Base-by-base conservation (phyloP, 1,140 invertebrate species). In the Lucilia sericata region DNA sequence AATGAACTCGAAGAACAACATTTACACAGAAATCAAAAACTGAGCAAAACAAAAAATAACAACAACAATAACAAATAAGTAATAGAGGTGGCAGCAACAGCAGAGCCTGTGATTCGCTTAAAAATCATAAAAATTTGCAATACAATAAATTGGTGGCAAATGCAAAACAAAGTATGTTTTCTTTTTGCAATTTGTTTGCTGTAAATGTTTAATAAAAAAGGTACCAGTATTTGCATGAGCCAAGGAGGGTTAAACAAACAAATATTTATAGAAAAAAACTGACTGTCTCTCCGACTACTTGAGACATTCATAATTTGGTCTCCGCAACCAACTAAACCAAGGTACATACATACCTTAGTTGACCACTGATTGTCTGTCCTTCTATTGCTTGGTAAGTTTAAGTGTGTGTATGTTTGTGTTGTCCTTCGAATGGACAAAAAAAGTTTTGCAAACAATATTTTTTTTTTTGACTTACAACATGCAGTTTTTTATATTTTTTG, bases 1-100 rank as follows among this genome's bases (percentile, higher is more conserved):
- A 76, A 76, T 76, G 30, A 76, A 76, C 74, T 76, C 74, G 34
- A 34, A 34, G 74, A 76, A 42, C 74, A 17, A 76, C 74, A 76
- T 76, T 76, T 76, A 36, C 74, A 76, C 74, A 76, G 5, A 42
- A 76, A 42, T 42, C 30, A 34, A 42, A 42, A 76, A 13, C 74
- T 25, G 25, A 75, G 30, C 3, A 75, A 75, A 36, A 34, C 12
- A 75, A 36, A 34, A 42, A 34, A 14, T 14, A 76, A 76, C 13
- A 17, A 36, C 74, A 36, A 74, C n/a, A 74, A 65, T 19, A 65
- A 74, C 70, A 74, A 36, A 30, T 30, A 30, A 30, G 25, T 42
- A 42, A 42, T 42, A 42, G 42, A 42, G 42, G 42, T 10, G 42
- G 70, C 70, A 25, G n/a, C 70, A 74, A 19, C 19, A 21, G 5